Percentiles rank a stretch among this genome's conserved stretches.
These are phyloP conservation scores for Muscicapa adusta DNA, from an alignment of 2,113 vertebrate species.

Conservation along the genomic window DNA sequence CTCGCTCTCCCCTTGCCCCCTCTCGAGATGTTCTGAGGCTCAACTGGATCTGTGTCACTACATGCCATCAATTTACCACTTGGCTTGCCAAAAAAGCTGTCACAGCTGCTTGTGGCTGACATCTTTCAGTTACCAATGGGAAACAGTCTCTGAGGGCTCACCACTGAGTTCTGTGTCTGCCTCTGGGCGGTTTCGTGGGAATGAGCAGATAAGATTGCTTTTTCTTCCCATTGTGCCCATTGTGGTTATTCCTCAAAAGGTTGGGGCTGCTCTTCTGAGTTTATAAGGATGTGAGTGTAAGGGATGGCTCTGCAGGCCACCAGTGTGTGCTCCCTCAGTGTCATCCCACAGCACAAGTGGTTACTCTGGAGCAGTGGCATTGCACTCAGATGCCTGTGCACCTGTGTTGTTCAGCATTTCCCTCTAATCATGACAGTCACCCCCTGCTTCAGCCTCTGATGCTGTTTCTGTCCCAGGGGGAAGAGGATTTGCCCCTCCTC, in stretches of 20 bases:
- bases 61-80: neutral
- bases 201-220: neutral
- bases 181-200: neutral
- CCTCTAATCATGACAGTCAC: neutral
- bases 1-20: neutral
- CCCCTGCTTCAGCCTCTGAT: neutral
- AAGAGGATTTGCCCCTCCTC: neutral
- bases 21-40: neutral
- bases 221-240: neutral
- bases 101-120: neutral
- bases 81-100: neutral
- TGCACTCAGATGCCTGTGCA: fast-evolving
- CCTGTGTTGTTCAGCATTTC: neutral
- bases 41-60: neutral
- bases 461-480: neutral
- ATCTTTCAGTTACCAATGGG: neutral
- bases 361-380: neutral
- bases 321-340: neutral
- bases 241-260: neutral
- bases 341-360: too few relatives aligned
- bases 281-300: neutral
- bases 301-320: neutral
- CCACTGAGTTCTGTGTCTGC: fast-evolving
- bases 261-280: neutral
- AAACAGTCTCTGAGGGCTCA: neutral